Evolutionary conservation across 2,797 vertebrate species (phyloP), one percentile per base, ranked within the genome.

Genomic region (Manis javanica): DNA sequence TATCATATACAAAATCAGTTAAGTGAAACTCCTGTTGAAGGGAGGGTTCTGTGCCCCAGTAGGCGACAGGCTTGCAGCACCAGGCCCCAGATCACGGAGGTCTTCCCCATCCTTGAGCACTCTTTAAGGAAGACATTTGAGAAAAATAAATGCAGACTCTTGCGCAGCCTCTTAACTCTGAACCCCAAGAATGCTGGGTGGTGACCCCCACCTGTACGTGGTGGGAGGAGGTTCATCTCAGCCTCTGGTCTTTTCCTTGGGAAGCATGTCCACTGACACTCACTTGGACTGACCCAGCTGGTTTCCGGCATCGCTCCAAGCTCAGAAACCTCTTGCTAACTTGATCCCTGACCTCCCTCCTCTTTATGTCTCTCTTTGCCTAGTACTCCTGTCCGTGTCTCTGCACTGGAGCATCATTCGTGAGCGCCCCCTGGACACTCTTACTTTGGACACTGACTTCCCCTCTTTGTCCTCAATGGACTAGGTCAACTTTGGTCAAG

Each of bases 371-470:
- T 57, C 29, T 34, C 4, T 34, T 31, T 24, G 3, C 3, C 2
- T 24, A 1, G 9, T 15, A 68, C 4, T 15, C 1, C 15, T 55
- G 23, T n/a, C 18, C 46, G 10, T 37, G 72, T 69, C n/a, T 71
- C 37, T 34, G 2, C 15, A 1, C 14, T 2, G 19, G 3, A 49
- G 5, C 4, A 21, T 61, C 34, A 29, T 29, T 86, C 26, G 51
- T 69, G 19, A 57, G n/a, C 63, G 53, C 11, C 37, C 7, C 18
- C 4, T 6, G 1, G 3, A 7, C 9, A 0, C 39, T 0, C 2
- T 53, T n/a, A 29, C 11, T 18, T 61, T 61, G 39, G 64, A 11
- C 11, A 3, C 49, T 10, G 11, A 26, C 59, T 51, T 46, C 23
- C n/a, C 57, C 15, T 29, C 1, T 31, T 34, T 21, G n/a, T 31